Percentiles rank a stretch among this genome's conserved stretches.
Conservation (phyloP, 2,888 invertebrate species). For the Drosophila differens region DNA sequence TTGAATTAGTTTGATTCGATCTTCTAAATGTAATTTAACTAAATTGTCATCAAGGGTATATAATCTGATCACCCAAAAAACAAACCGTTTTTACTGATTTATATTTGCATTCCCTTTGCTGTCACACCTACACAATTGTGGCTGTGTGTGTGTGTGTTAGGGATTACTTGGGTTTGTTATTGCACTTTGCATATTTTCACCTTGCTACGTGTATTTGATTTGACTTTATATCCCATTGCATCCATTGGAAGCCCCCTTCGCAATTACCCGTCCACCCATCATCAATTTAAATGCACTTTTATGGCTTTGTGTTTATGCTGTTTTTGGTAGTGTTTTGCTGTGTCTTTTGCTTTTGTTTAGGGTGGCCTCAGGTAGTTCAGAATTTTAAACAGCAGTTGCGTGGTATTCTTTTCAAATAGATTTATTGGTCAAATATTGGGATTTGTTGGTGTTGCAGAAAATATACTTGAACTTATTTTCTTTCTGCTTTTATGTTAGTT, state of each 20-base stretch:
- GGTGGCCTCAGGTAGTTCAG: slow-evolving; percentile 49
- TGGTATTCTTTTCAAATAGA: slow-evolving; percentile 8
- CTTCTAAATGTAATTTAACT: neutral
- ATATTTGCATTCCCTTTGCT: slow-evolving; percentile 16
- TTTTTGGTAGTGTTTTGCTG: slow-evolving; percentile 35
- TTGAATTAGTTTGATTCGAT: neutral
- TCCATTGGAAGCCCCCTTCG: slow-evolving; percentile 17
- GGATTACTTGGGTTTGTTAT: slow-evolving; percentile 51
- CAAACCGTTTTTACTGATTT: neutral
- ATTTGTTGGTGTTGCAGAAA: neutral
- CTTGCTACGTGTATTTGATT: slow-evolving; percentile 54
- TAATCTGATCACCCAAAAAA: no score
- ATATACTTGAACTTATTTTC: neutral
- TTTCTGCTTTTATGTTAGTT: neutral
- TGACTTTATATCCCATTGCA: slow-evolving; percentile 46
- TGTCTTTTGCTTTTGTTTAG: slow-evolving; percentile 58
- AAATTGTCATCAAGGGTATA: neutral
- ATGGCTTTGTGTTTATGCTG: slow-evolving; percentile 30
- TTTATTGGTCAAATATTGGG: neutral
- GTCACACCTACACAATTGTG: slow-evolving; percentile 61
- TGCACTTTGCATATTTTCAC: slow-evolving; percentile 62
- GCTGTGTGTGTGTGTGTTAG: slow-evolving; percentile 13
- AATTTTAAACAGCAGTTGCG: slow-evolving; percentile 33
- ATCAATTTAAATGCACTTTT: slow-evolving; percentile 70
- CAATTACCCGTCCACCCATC: slow-evolving; percentile 7